Conservation (phyloP, 2,797 vertebrate species). For the Spea hammondii region DNA sequence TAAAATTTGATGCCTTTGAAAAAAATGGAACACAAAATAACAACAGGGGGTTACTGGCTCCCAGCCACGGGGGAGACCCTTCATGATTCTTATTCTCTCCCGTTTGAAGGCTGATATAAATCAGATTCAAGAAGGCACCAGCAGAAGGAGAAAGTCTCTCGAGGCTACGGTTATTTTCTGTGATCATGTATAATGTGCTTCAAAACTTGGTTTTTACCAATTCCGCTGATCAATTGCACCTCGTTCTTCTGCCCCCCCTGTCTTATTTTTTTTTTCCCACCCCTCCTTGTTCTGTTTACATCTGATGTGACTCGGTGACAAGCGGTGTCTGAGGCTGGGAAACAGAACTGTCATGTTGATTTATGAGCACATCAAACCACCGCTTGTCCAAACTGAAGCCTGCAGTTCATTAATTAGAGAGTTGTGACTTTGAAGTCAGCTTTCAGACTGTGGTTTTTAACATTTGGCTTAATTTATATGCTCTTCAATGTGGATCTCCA, state of each 20-base stretch:
- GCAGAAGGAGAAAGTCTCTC: slow-evolving; percentile 86
- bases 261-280: too few relatives aligned
- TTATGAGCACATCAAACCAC: slow-evolving; percentile 98
- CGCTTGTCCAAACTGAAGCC: slow-evolving; percentile 99
- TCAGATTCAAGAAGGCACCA: slow-evolving; percentile 81
- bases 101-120: slow-evolving; percentile 96
- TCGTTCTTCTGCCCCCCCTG: slow-evolving; percentile 69
- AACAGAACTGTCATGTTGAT: slow-evolving; percentile 98
- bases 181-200: slow-evolving; percentile 99
- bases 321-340: slow-evolving; percentile 93
- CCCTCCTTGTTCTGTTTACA: slow-evolving; percentile 84
- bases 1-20: slow-evolving; percentile 98
- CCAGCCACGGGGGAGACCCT: slow-evolving; percentile 92
- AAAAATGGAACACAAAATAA: slow-evolving; percentile 99
- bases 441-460: slow-evolving; percentile 84
- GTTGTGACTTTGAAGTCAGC: slow-evolving; percentile 97
- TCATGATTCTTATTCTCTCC: slow-evolving; percentile 96
- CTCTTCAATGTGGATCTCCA: slow-evolving; percentile 85
- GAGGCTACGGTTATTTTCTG: slow-evolving; percentile 98
- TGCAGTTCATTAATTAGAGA: slow-evolving; percentile 99
- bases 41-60: slow-evolving; percentile 99
- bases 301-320: slow-evolving; percentile 97
- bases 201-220: slow-evolving; percentile 93
- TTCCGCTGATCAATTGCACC: slow-evolving; percentile 98
- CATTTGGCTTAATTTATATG: slow-evolving; percentile 88